Evolutionary conservation across 2,797 vertebrate genomes (phyloP).

Genomic region (Dipus sagitta): DNA sequence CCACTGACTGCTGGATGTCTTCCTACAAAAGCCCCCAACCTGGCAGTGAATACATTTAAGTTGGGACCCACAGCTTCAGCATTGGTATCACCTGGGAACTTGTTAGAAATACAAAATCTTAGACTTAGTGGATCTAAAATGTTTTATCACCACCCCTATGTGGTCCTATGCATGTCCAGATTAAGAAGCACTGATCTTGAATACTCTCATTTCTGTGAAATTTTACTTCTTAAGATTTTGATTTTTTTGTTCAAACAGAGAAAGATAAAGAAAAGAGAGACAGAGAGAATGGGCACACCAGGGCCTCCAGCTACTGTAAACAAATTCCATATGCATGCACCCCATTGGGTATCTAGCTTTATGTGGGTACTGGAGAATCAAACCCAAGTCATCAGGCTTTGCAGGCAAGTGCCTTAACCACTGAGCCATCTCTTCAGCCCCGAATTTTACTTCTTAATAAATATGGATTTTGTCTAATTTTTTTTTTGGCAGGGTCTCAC

Average conservation of each 20-base stretch:
- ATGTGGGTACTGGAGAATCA: too few relatives aligned
- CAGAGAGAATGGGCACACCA: too few relatives aligned
- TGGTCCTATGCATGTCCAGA: background rate
- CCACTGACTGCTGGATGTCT: background rate
- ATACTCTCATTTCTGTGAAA: conserved; percentile 24
- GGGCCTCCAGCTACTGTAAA: too few relatives aligned
- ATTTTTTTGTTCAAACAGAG: too few relatives aligned
- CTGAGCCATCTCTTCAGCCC: too few relatives aligned
- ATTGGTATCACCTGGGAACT: background rate
- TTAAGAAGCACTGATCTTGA: background rate
- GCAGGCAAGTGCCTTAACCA: too few relatives aligned
- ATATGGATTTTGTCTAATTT: background rate
- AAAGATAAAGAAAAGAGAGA: too few relatives aligned
- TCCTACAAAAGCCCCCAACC: background rate
- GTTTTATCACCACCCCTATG: background rate
- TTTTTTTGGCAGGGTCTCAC: too few relatives aligned
- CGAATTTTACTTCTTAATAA: conserved; percentile 37
- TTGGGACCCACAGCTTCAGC: background rate
- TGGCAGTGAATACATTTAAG: background rate
- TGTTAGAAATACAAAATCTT: background rate
- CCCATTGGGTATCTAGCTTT: too few relatives aligned
- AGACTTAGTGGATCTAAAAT: background rate
- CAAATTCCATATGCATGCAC: too few relatives aligned
- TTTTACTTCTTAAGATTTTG: conserved; percentile 37
- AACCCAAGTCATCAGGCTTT: too few relatives aligned